Evolutionary conservation across 2,888 invertebrate species (phyloP).

Genomic region (Lobophora halterata): DNA sequence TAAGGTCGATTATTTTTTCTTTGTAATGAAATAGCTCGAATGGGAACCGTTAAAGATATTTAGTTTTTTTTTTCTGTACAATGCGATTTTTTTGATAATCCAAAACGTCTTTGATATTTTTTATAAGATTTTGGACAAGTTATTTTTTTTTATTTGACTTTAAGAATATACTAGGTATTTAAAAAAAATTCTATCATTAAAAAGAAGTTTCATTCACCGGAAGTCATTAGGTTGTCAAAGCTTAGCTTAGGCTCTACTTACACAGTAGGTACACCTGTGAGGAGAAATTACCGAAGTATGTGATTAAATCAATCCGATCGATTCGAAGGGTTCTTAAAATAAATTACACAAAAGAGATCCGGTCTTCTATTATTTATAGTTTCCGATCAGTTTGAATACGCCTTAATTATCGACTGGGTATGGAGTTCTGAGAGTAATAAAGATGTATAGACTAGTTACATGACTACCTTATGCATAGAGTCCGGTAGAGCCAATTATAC

Average conservation of each 20-base stretch:
- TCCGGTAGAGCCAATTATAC: too few species aligned
- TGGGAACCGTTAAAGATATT: slow-evolving; percentile 44
- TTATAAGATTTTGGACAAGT: too few species aligned
- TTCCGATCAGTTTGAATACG: slow-evolving; percentile 79
- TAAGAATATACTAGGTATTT: too few species aligned
- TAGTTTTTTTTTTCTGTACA: too few species aligned
- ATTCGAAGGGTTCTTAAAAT: slow-evolving; percentile 72
- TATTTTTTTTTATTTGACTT: too few species aligned
- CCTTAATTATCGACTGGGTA: slow-evolving; percentile 77
- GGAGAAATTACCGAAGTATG: slow-evolving; percentile 61
- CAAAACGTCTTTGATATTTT: too few species aligned
- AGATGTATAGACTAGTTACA: not conserved
- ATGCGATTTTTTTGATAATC: slow-evolving; percentile 1
- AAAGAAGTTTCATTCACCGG: too few species aligned
- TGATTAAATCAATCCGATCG: slow-evolving; percentile 76
- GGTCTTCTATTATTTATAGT: slow-evolving; percentile 78
- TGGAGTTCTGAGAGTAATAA: slow-evolving; percentile 23
- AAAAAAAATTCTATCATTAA: too few species aligned
- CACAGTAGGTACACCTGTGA: slow-evolving; percentile 56
- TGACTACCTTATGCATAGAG: too few species aligned
- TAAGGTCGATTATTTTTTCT: slow-evolving; percentile 74
- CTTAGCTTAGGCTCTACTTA: not conserved
- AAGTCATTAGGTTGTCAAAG: too few species aligned
- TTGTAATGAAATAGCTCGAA: slow-evolving; percentile 45
- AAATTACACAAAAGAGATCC: slow-evolving; percentile 77